phyloP scores from a whole-genome alignment of 64 coral and sea anemone species.

The Stylophora pistillata region DNA sequence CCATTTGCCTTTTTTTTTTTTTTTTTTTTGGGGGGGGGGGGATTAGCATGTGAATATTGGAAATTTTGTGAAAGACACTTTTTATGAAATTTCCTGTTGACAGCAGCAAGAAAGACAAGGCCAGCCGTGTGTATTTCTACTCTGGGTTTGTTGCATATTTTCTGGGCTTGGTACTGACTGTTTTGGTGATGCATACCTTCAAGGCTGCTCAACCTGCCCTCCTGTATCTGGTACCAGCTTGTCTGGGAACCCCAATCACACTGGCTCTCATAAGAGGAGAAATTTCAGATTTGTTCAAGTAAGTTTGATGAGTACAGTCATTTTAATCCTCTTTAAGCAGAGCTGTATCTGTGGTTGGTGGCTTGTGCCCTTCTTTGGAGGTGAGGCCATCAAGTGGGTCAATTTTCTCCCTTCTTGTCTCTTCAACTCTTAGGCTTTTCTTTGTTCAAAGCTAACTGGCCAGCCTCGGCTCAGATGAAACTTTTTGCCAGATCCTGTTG shows the following conservation, averaged over 20 bases:
- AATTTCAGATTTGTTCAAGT: constrained; percentile 87
- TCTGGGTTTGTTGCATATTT: constrained; percentile 93
- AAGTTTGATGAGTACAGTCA: constrained; percentile 5
- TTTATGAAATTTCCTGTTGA: constrained; percentile 11
- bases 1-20: neutral
- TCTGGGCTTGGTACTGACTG: constrained; percentile 86
- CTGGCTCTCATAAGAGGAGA: constrained; percentile 86
- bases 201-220: constrained; percentile 97
- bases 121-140: constrained; percentile 84
- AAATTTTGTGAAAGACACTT: neutral
- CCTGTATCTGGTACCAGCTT: constrained; percentile 96
- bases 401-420: too few species aligned
- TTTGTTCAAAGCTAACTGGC: too few species aligned
- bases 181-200: constrained; percentile 96
- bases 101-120: constrained; percentile 77
- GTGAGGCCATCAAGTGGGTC: too few species aligned
- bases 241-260: constrained; percentile 85
- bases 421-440: too few species aligned
- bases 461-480: too few species aligned
- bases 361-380: too few species aligned
- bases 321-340: neutral
- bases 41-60: neutral
- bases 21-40: too few species aligned
- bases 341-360: too few species aligned
- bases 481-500: too few species aligned